Base-by-base conservation (phyloP, 2,888 invertebrate species). In the Melinopterus prodromus region DNA sequence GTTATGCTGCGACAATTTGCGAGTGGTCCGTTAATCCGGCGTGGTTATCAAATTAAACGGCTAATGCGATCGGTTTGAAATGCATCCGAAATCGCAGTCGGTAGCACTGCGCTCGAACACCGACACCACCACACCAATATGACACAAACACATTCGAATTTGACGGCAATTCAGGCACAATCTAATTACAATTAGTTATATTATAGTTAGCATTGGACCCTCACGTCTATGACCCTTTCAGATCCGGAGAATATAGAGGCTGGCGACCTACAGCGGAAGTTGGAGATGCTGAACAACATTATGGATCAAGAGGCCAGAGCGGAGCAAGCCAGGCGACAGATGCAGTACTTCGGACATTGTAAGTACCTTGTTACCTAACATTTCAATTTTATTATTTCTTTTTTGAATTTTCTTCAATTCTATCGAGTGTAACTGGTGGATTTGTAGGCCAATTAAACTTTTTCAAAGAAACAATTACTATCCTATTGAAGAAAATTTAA, bases 211-310 rank as follows among this genome's bases (percentile, higher is more conserved):
- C 35, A 6, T 35, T 74, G 74, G 71, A 37, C 37, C 9, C 37
- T 37, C n/a, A n/a, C 15, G 74, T 36, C 6, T 74, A 6, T 74
- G 26, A 37, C 69, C 15, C 38, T 89, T 90, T 83, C 93, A 96
- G 97, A 97, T 91, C 93, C 96, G 83, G 96, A 97, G 89, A 96
- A 96, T 88, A 95, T 95, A 85, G 95, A 95, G 87, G 96, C 96
- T 75, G 94, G 94, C 81, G 97, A 97, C 89, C 92, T 98, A 86
- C 97, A 97, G 90, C 93, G 96, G 88, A 98, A 98, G 91, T 90
- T 98, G 87, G 97, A 97, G 90, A 92, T 96, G 90, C 92, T 98
- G 88, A 98, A 98, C 91, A 95, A 94, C 86, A 95, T 96, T 86
- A 94, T 97, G 92, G 97, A 97, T 90, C 96, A 97, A 87, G 97